These are phyloP conservation scores for Keiferia lycopersicella DNA, from an alignment of 2,888 invertebrate genomes.

Conservation along the genomic window DNA sequence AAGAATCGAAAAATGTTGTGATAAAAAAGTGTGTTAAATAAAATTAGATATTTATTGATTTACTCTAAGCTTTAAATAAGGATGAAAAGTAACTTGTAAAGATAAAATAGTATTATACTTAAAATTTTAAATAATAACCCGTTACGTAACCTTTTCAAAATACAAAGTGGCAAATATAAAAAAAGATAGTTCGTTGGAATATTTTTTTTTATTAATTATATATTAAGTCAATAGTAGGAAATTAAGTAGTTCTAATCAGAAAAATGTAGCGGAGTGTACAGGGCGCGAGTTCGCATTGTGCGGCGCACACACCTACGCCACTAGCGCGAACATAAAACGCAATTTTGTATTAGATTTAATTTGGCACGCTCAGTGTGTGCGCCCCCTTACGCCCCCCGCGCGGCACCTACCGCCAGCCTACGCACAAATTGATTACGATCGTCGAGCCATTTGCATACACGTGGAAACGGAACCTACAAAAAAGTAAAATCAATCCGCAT, in stretches of 20 bases:
- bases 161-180: too few species aligned
- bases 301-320: slow-evolving; percentile 73
- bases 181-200: too few species aligned
- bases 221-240: background rate
- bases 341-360: slow-evolving; percentile 82
- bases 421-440: slow-evolving; percentile 80
- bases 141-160: too few species aligned
- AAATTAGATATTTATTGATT: too few species aligned
- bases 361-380: slow-evolving; percentile 54
- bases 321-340: slow-evolving; percentile 79
- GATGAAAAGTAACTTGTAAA: too few species aligned
- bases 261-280: slow-evolving; percentile 62
- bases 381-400: slow-evolving; percentile 44
- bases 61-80: too few species aligned
- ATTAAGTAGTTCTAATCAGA: slow-evolving; percentile 47
- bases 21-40: too few species aligned
- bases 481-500: slow-evolving; percentile 55
- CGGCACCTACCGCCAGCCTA: slow-evolving; percentile 57
- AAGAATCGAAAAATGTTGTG: too few species aligned
- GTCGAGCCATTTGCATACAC: slow-evolving; percentile 77
- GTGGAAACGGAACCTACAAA: slow-evolving; percentile 50
- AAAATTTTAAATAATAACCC: too few species aligned
- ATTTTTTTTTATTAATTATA: background rate
- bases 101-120: too few species aligned
- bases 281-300: slow-evolving; percentile 70